These are phyloP conservation scores for Ennomos fuscantarius DNA, from an alignment of 2,888 invertebrate species.

Conservation along the genomic window DNA sequence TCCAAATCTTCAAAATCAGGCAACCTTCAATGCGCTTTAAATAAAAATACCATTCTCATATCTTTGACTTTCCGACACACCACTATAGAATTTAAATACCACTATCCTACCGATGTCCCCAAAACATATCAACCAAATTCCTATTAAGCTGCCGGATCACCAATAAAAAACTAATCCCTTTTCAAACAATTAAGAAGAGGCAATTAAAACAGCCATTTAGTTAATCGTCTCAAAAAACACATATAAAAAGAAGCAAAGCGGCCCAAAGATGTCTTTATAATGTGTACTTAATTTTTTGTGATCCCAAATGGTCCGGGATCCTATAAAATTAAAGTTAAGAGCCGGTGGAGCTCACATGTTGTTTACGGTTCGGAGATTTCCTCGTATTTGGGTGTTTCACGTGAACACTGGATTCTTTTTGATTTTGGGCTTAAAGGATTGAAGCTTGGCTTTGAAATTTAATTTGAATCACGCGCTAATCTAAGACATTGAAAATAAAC, in stretches of 20 bases:
- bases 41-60: no score
- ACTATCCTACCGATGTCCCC: constrained; percentile 12
- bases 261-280: constrained; percentile 53
- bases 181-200: constrained; percentile 63
- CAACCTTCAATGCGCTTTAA: no score
- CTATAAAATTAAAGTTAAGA: constrained; percentile 33
- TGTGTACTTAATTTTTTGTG: constrained; percentile 52
- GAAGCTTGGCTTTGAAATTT: no score
- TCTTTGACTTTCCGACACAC: not conserved
- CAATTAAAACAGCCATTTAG: constrained; percentile 69
- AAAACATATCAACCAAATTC: constrained; percentile 30
- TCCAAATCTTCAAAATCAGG: no score
- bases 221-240: constrained; percentile 65
- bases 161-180: constrained; percentile 52
- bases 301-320: constrained; percentile 21
- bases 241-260: constrained; percentile 49
- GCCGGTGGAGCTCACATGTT: constrained; percentile 30
- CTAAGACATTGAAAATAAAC: no score
- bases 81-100: constrained; percentile 16
- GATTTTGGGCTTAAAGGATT: not conserved
- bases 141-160: constrained; percentile 40
- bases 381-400: constrained; percentile 4
- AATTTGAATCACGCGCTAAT: no score
- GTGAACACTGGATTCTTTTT: not conserved
- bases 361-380: constrained; percentile 28